These are phyloP conservation scores for Atopsyche davidsoni DNA, from an alignment of 1,140 invertebrate genomes.

Conservation along the genomic window DNA sequence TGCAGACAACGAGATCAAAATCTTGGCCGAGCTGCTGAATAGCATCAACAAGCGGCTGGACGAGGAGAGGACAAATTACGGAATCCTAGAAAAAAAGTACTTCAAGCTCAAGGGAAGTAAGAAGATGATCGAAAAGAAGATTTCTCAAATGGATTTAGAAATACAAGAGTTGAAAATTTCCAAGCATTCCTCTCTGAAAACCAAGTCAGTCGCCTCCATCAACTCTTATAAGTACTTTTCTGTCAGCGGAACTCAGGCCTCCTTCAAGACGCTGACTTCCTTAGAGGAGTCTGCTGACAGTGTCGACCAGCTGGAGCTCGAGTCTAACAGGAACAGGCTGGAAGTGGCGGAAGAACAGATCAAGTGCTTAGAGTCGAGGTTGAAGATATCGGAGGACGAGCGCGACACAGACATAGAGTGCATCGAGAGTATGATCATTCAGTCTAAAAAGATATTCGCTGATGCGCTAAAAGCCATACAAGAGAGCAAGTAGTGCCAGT, in stretches of 20 bases:
- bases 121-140: constrained; percentile 5
- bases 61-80: constrained; percentile 6
- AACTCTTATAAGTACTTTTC: no score
- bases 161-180: no score
- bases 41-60: constrained; percentile 15
- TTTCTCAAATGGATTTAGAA: no score
- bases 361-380: constrained; percentile 7
- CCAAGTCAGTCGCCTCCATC: no score
- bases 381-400: constrained; percentile 12
- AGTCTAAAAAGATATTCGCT: constrained; percentile 13
- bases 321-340: constrained; percentile 13
- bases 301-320: neutral
- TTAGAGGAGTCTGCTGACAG: no score
- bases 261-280: no score
- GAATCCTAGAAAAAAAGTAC: constrained; percentile 13
- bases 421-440: constrained; percentile 12
- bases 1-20: constrained; percentile 14
- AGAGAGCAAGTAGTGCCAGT: no score
- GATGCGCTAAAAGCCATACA: constrained; percentile 1
- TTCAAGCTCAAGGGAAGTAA: constrained; percentile 9
- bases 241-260: no score
- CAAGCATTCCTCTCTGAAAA: no score
- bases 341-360: constrained; percentile 14
- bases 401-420: constrained; percentile 9
- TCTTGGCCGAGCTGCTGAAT: constrained; percentile 4